phyloP scores from a whole-genome alignment of 2,888 invertebrate species.

The Mesorhabditis spiculigera region DNA sequence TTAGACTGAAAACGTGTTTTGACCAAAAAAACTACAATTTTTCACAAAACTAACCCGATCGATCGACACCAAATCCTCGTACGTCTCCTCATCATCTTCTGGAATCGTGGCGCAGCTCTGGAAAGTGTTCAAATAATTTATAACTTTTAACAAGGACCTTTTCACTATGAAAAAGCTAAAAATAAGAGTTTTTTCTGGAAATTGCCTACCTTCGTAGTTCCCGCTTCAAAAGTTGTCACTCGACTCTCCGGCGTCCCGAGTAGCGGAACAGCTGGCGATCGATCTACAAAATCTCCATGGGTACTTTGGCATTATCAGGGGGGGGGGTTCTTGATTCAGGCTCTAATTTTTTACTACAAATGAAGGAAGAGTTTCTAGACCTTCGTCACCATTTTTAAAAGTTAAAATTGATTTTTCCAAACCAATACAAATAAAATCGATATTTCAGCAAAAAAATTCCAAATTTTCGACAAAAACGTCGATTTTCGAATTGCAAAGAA shows the following conservation, averaged over 20 bases:
- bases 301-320: too few species aligned
- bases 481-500: too few species aligned
- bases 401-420: too few species aligned
- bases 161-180: neutral
- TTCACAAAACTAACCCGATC: constrained; percentile 33
- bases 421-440: too few species aligned
- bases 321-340: too few species aligned
- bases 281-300: constrained; percentile 23
- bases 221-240: constrained; percentile 49
- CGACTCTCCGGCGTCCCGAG: constrained; percentile 50
- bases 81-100: constrained; percentile 44
- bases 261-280: constrained; percentile 33
- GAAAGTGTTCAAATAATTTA: neutral
- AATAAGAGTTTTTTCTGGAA: neutral
- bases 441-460: too few species aligned
- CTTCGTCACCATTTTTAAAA: too few species aligned
- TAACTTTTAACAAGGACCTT: neutral
- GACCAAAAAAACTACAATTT: neutral
- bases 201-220: constrained; percentile 21
- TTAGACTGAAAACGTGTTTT: neutral
- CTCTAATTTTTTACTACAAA: neutral
- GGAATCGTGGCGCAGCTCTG: constrained; percentile 53
- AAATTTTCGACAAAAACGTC: too few species aligned
- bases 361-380: too few species aligned
- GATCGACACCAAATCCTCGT: constrained; percentile 49